Evolutionary conservation across 2,888 invertebrate species (phyloP), one percentile per base, ranked within the genome.

Genomic region (Brachycybe producta): DNA sequence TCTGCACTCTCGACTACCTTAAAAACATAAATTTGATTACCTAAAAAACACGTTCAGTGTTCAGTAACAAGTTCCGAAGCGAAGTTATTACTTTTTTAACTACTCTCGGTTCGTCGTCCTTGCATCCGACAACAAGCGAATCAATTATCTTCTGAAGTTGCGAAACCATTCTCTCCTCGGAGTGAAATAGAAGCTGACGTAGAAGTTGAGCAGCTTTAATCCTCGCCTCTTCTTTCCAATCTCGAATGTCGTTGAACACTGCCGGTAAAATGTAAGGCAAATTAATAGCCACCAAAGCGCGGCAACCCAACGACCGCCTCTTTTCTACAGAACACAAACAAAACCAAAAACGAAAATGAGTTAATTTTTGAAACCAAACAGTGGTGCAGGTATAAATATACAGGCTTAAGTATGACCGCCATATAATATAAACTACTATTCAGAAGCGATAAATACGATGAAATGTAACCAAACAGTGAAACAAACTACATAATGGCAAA

Each of bases 301-400:
- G 76, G 62, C 94, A 94, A 1, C 91, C 91, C 19, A 91, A 71
- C 61, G 84, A 84, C 0, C 91, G 90, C n/a, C 91, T 74, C 52
- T 72, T 70, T 11, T 83, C 80, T 77, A 59, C 26, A 62, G 64
- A 48, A 41, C 46, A 55, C 50, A 52, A 42, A 30, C n/a, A 49
- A 39, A 28, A 27, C n/a, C n/a, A n/a, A n/a, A n/a, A n/a, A n/a
- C n/a, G n/a, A n/a, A n/a, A n/a, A n/a, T n/a, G n/a, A n/a, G n/a
- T n/a, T n/a, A n/a, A n/a, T n/a, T n/a, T n/a, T n/a, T n/a, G n/a
- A n/a, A n/a, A n/a, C n/a, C n/a, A n/a, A n/a, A n/a, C n/a, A n/a
- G n/a, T n/a, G n/a, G n/a, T n/a, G n/a, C n/a, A n/a, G n/a, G n/a
- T n/a, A n/a, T n/a, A n/a, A n/a, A n/a, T n/a, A n/a, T n/a, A n/a